Base-by-base conservation (phyloP, 2,113 vertebrate genomes). In the Cyprinus carpio region DNA sequence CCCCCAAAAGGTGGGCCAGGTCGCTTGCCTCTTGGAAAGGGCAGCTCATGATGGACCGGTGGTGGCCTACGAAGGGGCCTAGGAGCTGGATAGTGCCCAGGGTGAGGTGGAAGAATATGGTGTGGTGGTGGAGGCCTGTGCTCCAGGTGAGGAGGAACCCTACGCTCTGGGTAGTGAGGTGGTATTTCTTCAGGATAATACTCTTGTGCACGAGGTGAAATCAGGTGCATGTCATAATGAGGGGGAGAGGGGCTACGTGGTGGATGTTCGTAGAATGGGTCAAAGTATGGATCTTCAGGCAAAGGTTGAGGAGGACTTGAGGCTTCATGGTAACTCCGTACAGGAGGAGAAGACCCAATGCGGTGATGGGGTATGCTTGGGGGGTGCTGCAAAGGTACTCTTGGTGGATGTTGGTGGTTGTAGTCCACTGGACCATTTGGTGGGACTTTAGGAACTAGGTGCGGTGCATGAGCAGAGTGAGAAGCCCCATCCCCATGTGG, bases 1-100 rank as follows among this genome's bases (percentile, higher is more conserved):
- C 95, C 92, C 27, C 90, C 90, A 0, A 95, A 96, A 6, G 95
- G 94, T 0, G 95, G 95, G 77, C 94, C 93, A 4, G 95, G 96
- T 83, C 96, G 91, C 83, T 98, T 97, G 88, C 96, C 93, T 91
- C 94, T 95, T 86, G 92, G 90, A 60, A 95, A 92, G 0, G 93
- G 95, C 15, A 95, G 93, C 4, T 96, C 95, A 7, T 75, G 89
- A 81, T 96, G 90, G 56, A 95, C 92, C 74, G 92, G 77, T 20
- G 88, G 89, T 3, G 83, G 92, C 0, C 76, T 86, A 18, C 83
- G 65, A 2, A 78, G 85, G 0, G 91, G 93, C 58, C 93, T 89
- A 2, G 86, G 91, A 49, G 83, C 91, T 3, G 85, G 88, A 46
- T 75, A 91, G 62, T 85, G 90, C 23, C 43, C 92, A 16, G 87